These are phyloP conservation scores for Tachysurus vachellii DNA, from an alignment of 2,113 vertebrate species.

Conservation along the genomic window DNA sequence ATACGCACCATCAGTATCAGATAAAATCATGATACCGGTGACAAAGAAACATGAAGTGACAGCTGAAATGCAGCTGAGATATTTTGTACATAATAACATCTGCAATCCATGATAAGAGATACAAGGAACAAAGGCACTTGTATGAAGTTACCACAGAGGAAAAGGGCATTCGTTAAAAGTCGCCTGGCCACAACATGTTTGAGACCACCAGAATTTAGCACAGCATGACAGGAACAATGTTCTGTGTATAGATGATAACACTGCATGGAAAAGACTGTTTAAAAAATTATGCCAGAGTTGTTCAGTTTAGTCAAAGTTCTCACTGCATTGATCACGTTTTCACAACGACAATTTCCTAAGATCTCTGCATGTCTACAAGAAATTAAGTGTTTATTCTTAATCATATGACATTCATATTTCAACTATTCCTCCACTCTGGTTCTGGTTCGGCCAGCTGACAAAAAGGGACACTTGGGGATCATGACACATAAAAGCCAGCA, in stretches of 20 bases:
- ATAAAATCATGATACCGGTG: not conserved
- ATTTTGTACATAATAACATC: not conserved
- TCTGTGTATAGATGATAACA: not conserved
- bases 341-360: too few species aligned
- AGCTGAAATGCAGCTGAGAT: not conserved
- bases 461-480: not conserved
- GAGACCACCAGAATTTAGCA: not conserved
- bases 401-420: not conserved
- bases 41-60: not conserved
- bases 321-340: not conserved
- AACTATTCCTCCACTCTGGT: not conserved
- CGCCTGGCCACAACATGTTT: too few species aligned
- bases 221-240: not conserved
- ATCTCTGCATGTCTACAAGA: not conserved
- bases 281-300: not conserved
- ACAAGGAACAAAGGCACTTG: not conserved
- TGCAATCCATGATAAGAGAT: not conserved
- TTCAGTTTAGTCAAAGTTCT: not conserved
- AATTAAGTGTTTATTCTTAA: not conserved
- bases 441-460: not conserved
- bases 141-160: too few species aligned
- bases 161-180: not conserved
- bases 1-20: not conserved
- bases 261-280: not conserved
- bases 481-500: not conserved